phyloP scores from a whole-genome alignment of 2,888 invertebrate genomes.

The Heteropelma amictum region DNA sequence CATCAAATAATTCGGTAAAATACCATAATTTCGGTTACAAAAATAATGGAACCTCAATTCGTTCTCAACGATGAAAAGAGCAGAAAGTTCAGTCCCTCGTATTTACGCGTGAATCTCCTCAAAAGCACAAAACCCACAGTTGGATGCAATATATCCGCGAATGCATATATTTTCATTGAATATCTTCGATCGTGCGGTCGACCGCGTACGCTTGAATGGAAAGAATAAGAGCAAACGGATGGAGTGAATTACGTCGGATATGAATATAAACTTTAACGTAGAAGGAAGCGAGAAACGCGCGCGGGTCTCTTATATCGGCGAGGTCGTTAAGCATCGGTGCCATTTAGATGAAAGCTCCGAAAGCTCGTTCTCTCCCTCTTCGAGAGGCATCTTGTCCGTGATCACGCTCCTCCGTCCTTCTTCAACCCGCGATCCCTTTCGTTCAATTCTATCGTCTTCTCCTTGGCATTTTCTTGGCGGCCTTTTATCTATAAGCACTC shows the following conservation, averaged over 20 bases:
- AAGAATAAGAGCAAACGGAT: too few species aligned
- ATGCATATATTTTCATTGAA: too few species aligned
- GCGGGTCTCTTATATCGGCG: slow-evolving; percentile 9
- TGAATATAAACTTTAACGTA: slow-evolving; percentile 9
- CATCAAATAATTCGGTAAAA: too few species aligned
- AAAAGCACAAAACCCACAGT: too few species aligned
- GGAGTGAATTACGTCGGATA: not conserved
- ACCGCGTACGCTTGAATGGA: too few species aligned
- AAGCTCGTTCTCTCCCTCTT: slow-evolving; percentile 13
- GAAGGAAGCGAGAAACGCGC: slow-evolving; percentile 18
- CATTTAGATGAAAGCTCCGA: slow-evolving; percentile 40
- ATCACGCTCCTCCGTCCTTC: not conserved
- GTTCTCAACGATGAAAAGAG: too few species aligned
- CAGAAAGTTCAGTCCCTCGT: too few species aligned
- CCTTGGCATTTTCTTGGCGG: slow-evolving; percentile 13
- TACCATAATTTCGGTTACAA: too few species aligned
- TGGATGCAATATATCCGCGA: too few species aligned
- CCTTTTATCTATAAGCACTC: slow-evolving; percentile 7
- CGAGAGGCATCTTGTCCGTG: not conserved
- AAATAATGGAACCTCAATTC: too few species aligned
- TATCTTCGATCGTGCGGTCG: too few species aligned
- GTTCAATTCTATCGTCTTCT: not conserved
- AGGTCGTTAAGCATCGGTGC: slow-evolving; percentile 32
- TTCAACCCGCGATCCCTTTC: not conserved
- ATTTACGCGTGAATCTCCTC: too few species aligned